Percentiles rank a stretch among this genome's conserved stretches.
phyloP scores from a whole-genome alignment of 2,888 invertebrate genomes.

The Stenodema calcarata region DNA sequence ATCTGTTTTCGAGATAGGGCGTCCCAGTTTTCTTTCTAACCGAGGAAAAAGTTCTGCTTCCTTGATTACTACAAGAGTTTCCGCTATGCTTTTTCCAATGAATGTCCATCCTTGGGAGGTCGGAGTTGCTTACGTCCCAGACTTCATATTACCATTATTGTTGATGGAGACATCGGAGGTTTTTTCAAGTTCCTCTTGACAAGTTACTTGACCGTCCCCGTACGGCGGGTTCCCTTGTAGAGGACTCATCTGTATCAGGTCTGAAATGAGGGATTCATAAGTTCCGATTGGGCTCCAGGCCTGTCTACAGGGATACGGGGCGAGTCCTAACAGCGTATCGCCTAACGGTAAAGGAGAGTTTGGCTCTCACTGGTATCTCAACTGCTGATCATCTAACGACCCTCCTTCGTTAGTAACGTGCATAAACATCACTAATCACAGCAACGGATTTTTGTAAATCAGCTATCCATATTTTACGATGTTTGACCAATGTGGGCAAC shows the following conservation, averaged over 20 bases:
- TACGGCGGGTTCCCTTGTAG: background rate
- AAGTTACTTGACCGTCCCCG: background rate
- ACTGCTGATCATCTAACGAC: background rate
- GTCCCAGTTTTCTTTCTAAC: background rate
- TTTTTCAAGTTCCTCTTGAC: background rate
- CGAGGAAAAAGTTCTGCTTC: background rate
- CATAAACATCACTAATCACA: background rate
- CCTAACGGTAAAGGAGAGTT: background rate
- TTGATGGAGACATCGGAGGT: background rate
- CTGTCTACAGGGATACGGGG: background rate
- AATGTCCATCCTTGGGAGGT: background rate
- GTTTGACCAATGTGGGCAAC: too few species aligned
- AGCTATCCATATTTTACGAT: background rate
- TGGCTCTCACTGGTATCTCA: background rate
- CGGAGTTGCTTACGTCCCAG: background rate
- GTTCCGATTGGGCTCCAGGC: background rate
- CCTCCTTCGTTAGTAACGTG: background rate
- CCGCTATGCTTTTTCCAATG: background rate
- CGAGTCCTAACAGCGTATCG: background rate
- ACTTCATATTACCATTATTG: background rate
- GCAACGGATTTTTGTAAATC: background rate
- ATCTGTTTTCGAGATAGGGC: background rate
- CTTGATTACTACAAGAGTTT: background rate
- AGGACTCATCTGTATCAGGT: background rate
- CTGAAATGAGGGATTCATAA: background rate